Base-by-base conservation (phyloP, 2,888 invertebrate species). In the Syritta pipiens region DNA sequence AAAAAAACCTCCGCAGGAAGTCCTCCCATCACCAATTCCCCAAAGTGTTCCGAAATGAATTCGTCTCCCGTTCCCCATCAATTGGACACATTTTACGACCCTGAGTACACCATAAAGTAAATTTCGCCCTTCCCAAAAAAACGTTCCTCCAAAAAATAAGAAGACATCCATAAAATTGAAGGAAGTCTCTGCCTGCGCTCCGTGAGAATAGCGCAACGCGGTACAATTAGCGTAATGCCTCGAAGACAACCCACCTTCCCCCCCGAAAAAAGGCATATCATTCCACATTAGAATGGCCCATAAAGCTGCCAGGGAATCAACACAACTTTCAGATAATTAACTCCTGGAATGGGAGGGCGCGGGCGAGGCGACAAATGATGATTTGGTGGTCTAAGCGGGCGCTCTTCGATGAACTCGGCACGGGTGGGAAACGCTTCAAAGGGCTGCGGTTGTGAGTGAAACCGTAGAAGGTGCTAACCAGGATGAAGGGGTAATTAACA, bases 241-340 rank as follows among this genome's bases (percentile, higher is more conserved):
- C 24, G 30, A 30, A 46, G 32, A 22, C 42, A 44, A 44, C 10
- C 53, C 4, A 1, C 14, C 10, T 17, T 7, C 37, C 7, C 24
- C n/a, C 14, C 9, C 4, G 12, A 10, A 26, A 24, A 40, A 26
- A 35, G 37, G 37, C 10, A 42, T 14, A 10, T 3, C 24, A 6
- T 2, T 22, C 12, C 44, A 46, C 44, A 46, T 46, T 10, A 46
- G 24, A 46, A 24, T 46, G 24, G 20, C 22, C 24, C 24, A 46
- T 46, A 46, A 46, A 46, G 10, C 44, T 10, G 12, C 44, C 44
- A 20, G 19, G 7, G 37, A 37, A 37, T 57, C 55, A 49, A 26
- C 65, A 59, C 68, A 68, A 57, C 67, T 67, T 67, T 57, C 55
- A 49, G 48, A 57, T 57, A 57, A 57, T 68, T 68, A 68, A 59